Conservation (phyloP, 2,113 vertebrate genomes). For the Chloebia gouldiae region DNA sequence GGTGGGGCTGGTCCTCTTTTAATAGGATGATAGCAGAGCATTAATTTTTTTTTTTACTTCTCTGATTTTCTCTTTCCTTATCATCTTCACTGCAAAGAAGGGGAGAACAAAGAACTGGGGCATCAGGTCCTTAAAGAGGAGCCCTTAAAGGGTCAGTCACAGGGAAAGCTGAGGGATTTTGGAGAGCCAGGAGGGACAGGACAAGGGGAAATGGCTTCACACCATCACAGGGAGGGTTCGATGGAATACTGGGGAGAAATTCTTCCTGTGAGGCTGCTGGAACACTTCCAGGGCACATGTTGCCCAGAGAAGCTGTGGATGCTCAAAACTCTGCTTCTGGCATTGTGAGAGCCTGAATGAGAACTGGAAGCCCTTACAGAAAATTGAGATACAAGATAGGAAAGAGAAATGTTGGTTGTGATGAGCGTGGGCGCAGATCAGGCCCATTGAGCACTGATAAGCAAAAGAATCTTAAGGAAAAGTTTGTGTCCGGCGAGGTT, state of each 20-base stretch:
- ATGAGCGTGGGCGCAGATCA: not conserved
- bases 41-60: not conserved
- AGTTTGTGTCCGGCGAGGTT: not conserved
- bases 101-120: not conserved
- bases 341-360: not conserved
- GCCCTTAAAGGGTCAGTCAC: not conserved
- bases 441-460: not conserved
- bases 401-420: not conserved
- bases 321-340: not conserved
- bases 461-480: not conserved
- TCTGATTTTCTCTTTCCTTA: not conserved
- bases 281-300: not conserved
- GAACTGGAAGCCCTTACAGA: not conserved
- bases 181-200: not conserved
- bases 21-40: not conserved
- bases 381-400: not conserved
- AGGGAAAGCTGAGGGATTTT: not conserved
- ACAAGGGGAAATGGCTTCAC: not conserved
- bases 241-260: not conserved
- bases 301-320: not conserved
- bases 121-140: no score
- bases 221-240: not conserved
- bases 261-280: not conserved
- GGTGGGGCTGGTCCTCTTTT: not conserved
- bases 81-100: not conserved